A percentile compares a stretch with the other conserved stretches of the same genome.
Conservation (phyloP, 2,113 vertebrate species). For the Phyllostomus discolor region DNA sequence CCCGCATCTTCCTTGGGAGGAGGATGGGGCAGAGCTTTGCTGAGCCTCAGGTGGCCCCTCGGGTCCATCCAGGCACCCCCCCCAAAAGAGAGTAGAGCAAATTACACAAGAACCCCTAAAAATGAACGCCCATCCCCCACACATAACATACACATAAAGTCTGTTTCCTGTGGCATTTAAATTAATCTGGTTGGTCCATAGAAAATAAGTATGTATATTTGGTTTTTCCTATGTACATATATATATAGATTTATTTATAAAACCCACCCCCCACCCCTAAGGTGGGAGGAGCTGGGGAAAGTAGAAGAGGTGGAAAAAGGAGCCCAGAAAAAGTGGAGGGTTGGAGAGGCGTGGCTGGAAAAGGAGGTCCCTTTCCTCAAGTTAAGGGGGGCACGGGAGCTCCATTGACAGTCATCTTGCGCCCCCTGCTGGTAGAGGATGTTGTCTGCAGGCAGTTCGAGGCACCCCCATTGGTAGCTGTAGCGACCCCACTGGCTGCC, state of each 20-base stretch:
- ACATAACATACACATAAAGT: slow-evolving; percentile 40
- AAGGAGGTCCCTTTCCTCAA: slow-evolving; percentile 74
- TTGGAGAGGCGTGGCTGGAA: slow-evolving; percentile 28
- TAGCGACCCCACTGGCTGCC: slow-evolving; percentile 35
- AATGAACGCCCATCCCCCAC: neutral
- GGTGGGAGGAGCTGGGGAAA: slow-evolving; percentile 53
- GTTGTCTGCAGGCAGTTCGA: slow-evolving; percentile 85
- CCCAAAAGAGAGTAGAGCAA: slow-evolving; percentile 21
- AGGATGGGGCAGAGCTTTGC: neutral
- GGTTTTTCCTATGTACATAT: slow-evolving; percentile 81
- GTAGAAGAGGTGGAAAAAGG: slow-evolving; percentile 65
- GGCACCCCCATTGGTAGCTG: slow-evolving; percentile 76
- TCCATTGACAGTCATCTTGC: slow-evolving; percentile 90
- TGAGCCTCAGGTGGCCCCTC: neutral
- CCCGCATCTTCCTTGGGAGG: neutral
- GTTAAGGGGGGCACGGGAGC: slow-evolving; percentile 81
- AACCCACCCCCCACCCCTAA: slow-evolving; percentile 59
- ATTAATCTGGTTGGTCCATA: slow-evolving; percentile 81
- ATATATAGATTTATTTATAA: slow-evolving; percentile 82
- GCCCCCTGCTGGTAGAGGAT: slow-evolving; percentile 79
- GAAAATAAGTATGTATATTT: slow-evolving; percentile 86
- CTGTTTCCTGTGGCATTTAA: slow-evolving; percentile 76
- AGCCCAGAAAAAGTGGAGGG: slow-evolving; percentile 65
- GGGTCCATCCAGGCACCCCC: neutral
- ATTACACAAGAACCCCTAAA: slow-evolving; percentile 39